Base-by-base conservation (phyloP, 2,113 vertebrate genomes). In the Rhinolophus ferrumequinum region DNA sequence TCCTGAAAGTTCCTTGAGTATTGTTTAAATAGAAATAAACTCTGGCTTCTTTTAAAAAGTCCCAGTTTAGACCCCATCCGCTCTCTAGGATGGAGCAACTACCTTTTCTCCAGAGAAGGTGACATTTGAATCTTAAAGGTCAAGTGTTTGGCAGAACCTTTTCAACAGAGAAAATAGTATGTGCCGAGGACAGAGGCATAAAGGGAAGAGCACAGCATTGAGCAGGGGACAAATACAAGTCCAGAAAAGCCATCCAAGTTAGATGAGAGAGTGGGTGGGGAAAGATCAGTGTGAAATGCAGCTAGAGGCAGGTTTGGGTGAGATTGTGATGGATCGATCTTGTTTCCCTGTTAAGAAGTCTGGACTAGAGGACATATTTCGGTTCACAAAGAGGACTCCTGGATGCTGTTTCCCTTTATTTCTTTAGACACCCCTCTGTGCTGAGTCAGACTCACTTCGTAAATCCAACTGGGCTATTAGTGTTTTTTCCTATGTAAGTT, bases 21-120 rank as follows among this genome's bases (percentile, higher is more conserved):
- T 83, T 70, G 35, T 89, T 89, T 67, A 83, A 95, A 60, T 62
- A 88, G 50, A 95, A 87, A 73, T 73, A 93, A 76, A 70, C 69
- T 84, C 70, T 22, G 19, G 22, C 28, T 95, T 75, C 26, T 82
- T 41, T 26, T 33, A 44, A 56, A 50, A 50, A 66, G 50, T 60
- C 24, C 7, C 12, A 52, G 14, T 47, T 83, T 75, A 83, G 54
- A 83, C 1, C 8, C 67, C 13, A 38, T 30, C 28, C 13, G 64
- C 41, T 93, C 41, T 44, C 54, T 41, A 82, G 62, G 86, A 50
- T 41, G 50, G 70, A 95, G 60, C 60, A 67, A 72, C 77, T 93
- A 62, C 18, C 47, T 82, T 91, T 94, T 60, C 80, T 95, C 52
- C 62, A 83, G 56, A 89, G 70, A 92, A 94, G 60, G 30, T 70